Evolutionary conservation across 2,113 vertebrate species (phyloP), one percentile per base, ranked within the genome.

Genomic region (Sylvicapra grimmia): DNA sequence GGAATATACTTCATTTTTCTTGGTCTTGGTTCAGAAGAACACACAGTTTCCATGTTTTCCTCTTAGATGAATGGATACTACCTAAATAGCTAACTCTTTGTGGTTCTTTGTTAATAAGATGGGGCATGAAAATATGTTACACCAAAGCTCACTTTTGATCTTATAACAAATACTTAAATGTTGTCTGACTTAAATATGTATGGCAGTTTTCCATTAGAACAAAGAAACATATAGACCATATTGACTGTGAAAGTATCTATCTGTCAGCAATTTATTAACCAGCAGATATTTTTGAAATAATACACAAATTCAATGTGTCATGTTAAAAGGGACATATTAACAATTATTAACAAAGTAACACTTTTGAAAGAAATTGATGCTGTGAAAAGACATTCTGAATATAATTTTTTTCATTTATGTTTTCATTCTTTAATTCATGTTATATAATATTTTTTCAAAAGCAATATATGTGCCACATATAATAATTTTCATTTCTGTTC

Each of bases 281-380:
- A 54, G 53, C 33, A 93, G 83, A 96, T 92, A 91, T 31, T 82
- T 94, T 80, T 51, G 8, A 79, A 65, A 94, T 86, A 85, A 79
- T n/a, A 72, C 21, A 84, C 49, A 91, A 3, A 82, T 40, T 65
- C 86, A 80, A 36, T 85, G 14, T 82, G 59, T 51, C 49, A 65
- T 83, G 68, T 91, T 75, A 95, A 93, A 86, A 21, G 14, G 93
- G 58, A 82, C 31, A 40, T 85, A 29, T 25, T 94, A 86, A 65
- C 29, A 93, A 65, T 33, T 90, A 88, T 13, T 92, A 95, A 92
- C 47, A 96, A 93, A 92, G 59, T 72, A 96, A 47, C 9, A 23
- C 27, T 75, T 97, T 77, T 58, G 68, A 95, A 97, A 53, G 79
- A 79, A 93, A 89, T 25, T 47, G 21, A 59, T 79, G 18, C 40